Percentiles rank a stretch among this genome's conserved stretches.
phyloP scores from a whole-genome alignment of 2,797 vertebrate genomes.

The Macroramphosus scolopax region DNA sequence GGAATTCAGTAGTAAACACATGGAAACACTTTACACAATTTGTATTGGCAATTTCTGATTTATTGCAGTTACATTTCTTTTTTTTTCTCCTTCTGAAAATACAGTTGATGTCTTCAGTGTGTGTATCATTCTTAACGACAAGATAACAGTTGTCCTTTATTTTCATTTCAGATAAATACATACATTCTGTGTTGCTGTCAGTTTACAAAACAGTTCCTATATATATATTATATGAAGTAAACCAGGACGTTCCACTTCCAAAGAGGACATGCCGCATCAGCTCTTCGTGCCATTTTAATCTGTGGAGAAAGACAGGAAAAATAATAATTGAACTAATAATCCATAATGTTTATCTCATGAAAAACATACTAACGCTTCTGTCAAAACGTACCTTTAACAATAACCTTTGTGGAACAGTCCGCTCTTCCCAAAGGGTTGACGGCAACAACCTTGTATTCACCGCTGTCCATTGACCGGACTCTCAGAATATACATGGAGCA shows the following conservation, averaged over 20 bases:
- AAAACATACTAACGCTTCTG: neutral
- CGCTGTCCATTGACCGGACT: slow-evolving; percentile 74
- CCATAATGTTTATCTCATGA: neutral
- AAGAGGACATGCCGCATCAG: neutral
- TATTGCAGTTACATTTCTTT: slow-evolving; percentile 40
- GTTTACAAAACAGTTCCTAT: slow-evolving; percentile 2
- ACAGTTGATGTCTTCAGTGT: slow-evolving; percentile 8
- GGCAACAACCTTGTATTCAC: slow-evolving; percentile 83
- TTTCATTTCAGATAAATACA: slow-evolving; percentile 22
- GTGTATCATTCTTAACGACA: slow-evolving; percentile 1
- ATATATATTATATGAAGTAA: neutral
- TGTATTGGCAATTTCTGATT: slow-evolving; percentile 12
- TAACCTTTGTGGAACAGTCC: slow-evolving; percentile 77
- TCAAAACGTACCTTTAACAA: slow-evolving; percentile 78
- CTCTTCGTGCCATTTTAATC: slow-evolving; percentile 39
- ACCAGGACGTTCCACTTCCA: slow-evolving; percentile 5
- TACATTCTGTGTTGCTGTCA: neutral
- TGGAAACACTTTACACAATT: too few species aligned
- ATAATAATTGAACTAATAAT: neutral
- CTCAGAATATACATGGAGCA: slow-evolving; percentile 84
- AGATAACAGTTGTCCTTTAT: too few species aligned
- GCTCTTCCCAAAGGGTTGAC: slow-evolving; percentile 80
- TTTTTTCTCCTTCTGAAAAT: too few species aligned
- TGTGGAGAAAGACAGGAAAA: slow-evolving; percentile 30
- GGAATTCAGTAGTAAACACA: too few species aligned